A percentile compares a stretch with the other conserved stretches of the same genome.
phyloP scores from a whole-genome alignment of 2,797 vertebrate genomes.

The Protonibea diacanthus region DNA sequence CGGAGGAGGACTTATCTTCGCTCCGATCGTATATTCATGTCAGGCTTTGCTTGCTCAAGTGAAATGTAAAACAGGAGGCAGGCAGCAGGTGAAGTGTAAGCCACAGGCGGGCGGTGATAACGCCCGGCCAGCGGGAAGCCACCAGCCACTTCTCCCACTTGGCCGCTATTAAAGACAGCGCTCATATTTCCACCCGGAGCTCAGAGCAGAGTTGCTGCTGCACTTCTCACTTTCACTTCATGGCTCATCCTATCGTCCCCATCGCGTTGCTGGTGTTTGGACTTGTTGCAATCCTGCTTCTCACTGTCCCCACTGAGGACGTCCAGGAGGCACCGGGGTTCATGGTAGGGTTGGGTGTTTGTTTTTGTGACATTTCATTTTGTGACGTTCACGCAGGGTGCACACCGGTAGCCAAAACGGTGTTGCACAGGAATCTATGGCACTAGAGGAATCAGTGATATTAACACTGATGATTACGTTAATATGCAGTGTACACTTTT shows the following conservation, averaged over 20 bases:
- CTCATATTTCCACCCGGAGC: slow-evolving; percentile 7
- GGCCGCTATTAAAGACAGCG: slow-evolving; percentile 1
- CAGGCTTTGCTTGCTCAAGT: slow-evolving; percentile 40
- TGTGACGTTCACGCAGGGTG: neutral
- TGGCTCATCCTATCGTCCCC: slow-evolving; percentile 78
- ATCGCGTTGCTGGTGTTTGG: slow-evolving; percentile 84
- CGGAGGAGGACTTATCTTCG: slow-evolving; percentile 27
- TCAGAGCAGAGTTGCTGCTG: slow-evolving; percentile 5
- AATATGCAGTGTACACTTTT: too few species aligned
- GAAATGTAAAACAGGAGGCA: slow-evolving; percentile 63
- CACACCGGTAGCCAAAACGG: neutral
- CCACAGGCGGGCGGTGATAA: slow-evolving; percentile 17
- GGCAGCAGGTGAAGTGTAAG: slow-evolving; percentile 58
- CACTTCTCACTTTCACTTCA: slow-evolving; percentile 47
- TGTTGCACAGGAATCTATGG: neutral
- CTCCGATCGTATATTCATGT: slow-evolving; percentile 24
- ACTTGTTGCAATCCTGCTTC: slow-evolving; percentile 87
- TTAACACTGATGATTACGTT: neutral
- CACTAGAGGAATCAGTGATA: neutral
- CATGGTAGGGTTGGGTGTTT: slow-evolving; percentile 84
- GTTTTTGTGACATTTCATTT: too few species aligned
- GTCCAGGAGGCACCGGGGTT: slow-evolving; percentile 82
- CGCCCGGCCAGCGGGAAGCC: slow-evolving; percentile 10
- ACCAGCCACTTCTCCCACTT: slow-evolving; percentile 8
- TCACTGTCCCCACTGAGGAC: slow-evolving; percentile 86